Percentiles rank a stretch among this genome's conserved stretches.
Conservation (phyloP, 2,797 vertebrate genomes). For the Melanogrammus aeglefinus region DNA sequence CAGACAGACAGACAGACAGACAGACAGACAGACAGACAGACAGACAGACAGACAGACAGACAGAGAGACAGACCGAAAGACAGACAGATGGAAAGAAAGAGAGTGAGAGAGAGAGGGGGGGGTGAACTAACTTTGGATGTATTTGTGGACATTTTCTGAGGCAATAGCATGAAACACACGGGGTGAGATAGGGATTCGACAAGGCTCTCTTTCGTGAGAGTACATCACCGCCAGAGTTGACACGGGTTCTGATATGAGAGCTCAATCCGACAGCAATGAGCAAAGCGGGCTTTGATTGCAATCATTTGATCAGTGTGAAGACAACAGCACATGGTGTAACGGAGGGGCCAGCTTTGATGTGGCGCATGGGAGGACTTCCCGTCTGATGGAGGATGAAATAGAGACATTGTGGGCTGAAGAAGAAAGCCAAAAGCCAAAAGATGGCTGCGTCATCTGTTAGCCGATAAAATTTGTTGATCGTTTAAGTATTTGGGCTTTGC, state of each 20-base stretch:
- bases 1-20: too few relatives aligned
- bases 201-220: constrained; percentile 26
- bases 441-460: neutral
- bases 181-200: neutral
- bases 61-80: too few relatives aligned
- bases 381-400: neutral
- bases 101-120: too few relatives aligned
- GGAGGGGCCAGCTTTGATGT: neutral
- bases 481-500: too few relatives aligned
- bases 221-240: neutral
- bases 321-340: neutral
- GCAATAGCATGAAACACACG: neutral
- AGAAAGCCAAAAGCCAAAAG: neutral
- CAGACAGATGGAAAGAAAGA: too few relatives aligned
- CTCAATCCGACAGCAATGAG: neutral
- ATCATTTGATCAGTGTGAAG: neutral
- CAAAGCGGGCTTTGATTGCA: neutral
- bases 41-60: too few relatives aligned
- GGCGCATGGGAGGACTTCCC: neutral
- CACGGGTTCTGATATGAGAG: neutral
- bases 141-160: too few relatives aligned
- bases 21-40: neutral
- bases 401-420: neutral
- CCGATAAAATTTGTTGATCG: neutral
- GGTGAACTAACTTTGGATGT: too few relatives aligned